These are phyloP conservation scores for Amphilophus citrinellus DNA, from an alignment of 2,113 vertebrate species.

Conservation along the genomic window DNA sequence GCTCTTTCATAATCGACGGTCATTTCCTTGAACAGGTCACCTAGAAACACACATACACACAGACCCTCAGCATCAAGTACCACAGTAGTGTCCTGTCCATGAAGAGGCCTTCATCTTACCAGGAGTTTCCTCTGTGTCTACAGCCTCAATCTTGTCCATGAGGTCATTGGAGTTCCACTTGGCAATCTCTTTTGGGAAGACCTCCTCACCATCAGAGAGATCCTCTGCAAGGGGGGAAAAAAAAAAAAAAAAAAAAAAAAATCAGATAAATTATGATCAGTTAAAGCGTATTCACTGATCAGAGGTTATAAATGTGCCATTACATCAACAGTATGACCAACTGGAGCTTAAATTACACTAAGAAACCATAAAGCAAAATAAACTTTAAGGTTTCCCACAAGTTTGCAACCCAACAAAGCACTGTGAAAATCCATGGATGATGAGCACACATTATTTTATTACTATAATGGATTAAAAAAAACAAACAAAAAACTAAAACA, in stretches of 20 bases:
- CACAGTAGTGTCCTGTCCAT: not conserved
- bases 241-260: too few species aligned
- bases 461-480: not conserved
- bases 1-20: conserved; percentile 81
- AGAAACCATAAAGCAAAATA: not conserved
- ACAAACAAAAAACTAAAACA: not conserved
- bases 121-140: conserved; percentile 84
- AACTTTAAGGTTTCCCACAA: not conserved
- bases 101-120: conserved; percentile 73
- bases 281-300: not conserved
- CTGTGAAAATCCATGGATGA: not conserved
- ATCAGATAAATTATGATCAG: not conserved
- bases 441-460: not conserved
- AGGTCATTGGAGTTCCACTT: conserved; percentile 97
- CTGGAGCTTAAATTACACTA: not conserved
- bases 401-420: not conserved
- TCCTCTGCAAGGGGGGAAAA: conserved; percentile 84
- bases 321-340: not conserved
- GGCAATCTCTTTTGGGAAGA: conserved; percentile 91
- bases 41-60: conserved; percentile 68
- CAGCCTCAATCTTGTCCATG: conserved; percentile 94
- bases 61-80: not conserved
- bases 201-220: conserved; percentile 89
- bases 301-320: not conserved
- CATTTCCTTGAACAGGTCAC: conserved; percentile 85